Evolutionary conservation across 2,113 vertebrate species (phyloP).

Genomic region (Apaloderma vittatum): DNA sequence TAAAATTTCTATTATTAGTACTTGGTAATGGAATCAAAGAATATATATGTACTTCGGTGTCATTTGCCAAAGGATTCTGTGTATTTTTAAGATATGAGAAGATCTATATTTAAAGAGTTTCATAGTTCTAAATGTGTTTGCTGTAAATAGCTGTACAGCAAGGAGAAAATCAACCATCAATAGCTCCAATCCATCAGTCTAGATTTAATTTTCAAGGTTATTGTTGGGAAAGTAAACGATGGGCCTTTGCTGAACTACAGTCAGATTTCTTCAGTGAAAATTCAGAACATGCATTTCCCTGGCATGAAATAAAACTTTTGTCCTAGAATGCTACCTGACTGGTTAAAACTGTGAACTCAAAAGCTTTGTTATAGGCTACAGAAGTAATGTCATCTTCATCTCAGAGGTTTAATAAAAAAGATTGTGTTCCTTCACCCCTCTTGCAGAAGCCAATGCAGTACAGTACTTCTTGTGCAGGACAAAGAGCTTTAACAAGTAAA

Average conservation of each 20-base stretch:
- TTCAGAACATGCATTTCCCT: background rate
- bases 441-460: background rate
- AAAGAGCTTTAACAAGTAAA: slow-evolving; percentile 18
- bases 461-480: background rate
- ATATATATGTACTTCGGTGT: background rate
- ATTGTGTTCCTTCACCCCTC: background rate
- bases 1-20: background rate
- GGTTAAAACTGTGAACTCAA: background rate
- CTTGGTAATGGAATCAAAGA: background rate
- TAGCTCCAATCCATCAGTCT: background rate
- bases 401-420: slow-evolving; percentile 20
- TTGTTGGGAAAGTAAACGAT: background rate
- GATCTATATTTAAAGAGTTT: background rate
- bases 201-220: slow-evolving; percentile 48
- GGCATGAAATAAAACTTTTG: slow-evolving; percentile 7
- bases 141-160: background rate
- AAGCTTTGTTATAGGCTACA: background rate
- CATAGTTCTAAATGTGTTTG: background rate
- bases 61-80: background rate
- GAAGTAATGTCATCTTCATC: slow-evolving; percentile 22
- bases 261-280: slow-evolving; percentile 10
- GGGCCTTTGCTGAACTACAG: background rate
- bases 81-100: background rate
- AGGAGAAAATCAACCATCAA: background rate
- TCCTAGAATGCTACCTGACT: background rate